Evolutionary conservation across 2,888 invertebrate species (phyloP).

Genomic region (Exephanes ischioxanthus): DNA sequence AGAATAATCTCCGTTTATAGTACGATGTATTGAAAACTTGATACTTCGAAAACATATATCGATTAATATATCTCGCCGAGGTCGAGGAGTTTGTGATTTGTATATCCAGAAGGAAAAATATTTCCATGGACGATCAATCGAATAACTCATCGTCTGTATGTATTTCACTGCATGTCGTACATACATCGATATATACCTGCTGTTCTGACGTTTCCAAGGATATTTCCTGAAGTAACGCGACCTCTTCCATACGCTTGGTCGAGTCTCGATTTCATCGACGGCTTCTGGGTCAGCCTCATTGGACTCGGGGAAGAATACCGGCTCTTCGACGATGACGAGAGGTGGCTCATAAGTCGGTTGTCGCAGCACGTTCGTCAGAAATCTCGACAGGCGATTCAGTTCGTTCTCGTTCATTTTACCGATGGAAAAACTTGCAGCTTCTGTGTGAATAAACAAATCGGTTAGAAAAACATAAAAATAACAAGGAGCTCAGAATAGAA

Average conservation of each 20-base stretch:
- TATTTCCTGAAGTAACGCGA: slow-evolving; percentile 88
- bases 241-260: slow-evolving; percentile 82
- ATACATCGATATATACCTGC: slow-evolving; percentile 78
- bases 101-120: neutral
- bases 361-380: slow-evolving; percentile 69
- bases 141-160: neutral
- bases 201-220: slow-evolving; percentile 88
- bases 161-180: neutral
- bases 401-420: slow-evolving; percentile 69
- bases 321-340: slow-evolving; percentile 69
- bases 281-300: slow-evolving; percentile 40
- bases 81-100: neutral
- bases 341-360: slow-evolving; percentile 71
- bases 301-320: slow-evolving; percentile 33
- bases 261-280: slow-evolving; percentile 51
- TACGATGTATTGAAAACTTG: neutral
- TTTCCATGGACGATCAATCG: neutral
- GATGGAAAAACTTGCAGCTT: slow-evolving; percentile 62
- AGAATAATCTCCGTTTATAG: neutral
- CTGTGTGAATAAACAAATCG: slow-evolving; percentile 38
- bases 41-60: neutral
- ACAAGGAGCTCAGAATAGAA: neutral
- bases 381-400: slow-evolving; percentile 66
- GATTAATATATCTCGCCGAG: neutral
- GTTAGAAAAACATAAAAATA: neutral